These are phyloP conservation scores for Acanthurus tractus DNA, from an alignment of 2,797 vertebrate genomes.

Conservation along the genomic window DNA sequence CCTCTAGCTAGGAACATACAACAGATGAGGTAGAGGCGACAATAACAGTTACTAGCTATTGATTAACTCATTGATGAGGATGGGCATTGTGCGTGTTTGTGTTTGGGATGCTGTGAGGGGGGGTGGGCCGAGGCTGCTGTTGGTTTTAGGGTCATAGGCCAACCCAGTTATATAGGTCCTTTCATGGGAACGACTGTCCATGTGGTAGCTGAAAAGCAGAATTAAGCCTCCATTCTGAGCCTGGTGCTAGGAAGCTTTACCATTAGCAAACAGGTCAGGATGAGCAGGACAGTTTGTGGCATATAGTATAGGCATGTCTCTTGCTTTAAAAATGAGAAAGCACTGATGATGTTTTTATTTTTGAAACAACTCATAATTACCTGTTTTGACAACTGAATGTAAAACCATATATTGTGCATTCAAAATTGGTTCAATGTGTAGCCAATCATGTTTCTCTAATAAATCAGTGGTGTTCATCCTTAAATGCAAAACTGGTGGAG, in stretches of 20 bases:
- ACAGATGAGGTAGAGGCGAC: conserved; percentile 73
- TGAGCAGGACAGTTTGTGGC: background rate
- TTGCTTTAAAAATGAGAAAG: background rate
- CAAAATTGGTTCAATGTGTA: too few species aligned
- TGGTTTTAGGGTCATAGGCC: conserved; percentile 80
- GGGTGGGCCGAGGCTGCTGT: conserved; percentile 52
- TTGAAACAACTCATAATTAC: background rate
- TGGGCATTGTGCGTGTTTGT: conserved; percentile 55
- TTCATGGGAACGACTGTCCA: conserved; percentile 77
- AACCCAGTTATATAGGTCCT: conserved; percentile 70
- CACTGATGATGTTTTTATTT: background rate
- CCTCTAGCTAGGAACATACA: conserved; percentile 55
- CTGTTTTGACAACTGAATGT: background rate
- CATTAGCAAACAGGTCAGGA: conserved; percentile 53
- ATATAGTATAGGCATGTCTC: background rate
- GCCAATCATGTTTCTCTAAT: too few species aligned
- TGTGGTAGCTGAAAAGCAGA: conserved; percentile 75
- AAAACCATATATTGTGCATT: too few species aligned
- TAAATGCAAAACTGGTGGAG: too few species aligned
- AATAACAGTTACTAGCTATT: conserved; percentile 80
- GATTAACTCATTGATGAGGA: conserved; percentile 79
- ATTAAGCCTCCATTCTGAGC: conserved; percentile 60
- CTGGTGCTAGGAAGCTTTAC: conserved; percentile 24
- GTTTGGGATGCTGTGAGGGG: conserved; percentile 45
- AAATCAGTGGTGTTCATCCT: too few species aligned